A percentile compares a stretch with the other conserved stretches of the same genome.
Evolutionary conservation across 2,113 vertebrate genomes (phyloP).

Genomic region (Dipodomys spectabilis): DNA sequence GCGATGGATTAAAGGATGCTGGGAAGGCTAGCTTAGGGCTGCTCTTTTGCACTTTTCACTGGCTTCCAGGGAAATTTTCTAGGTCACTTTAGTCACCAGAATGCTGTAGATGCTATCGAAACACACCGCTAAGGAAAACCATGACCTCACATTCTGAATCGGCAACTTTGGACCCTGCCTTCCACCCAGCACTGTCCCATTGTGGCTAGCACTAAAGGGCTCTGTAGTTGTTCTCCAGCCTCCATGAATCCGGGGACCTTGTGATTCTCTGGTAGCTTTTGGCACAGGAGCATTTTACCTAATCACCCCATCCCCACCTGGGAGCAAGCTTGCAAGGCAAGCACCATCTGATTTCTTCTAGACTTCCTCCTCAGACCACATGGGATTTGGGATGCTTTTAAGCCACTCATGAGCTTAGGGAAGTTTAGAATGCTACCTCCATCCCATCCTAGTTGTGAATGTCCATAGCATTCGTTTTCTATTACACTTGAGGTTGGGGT

Average conservation of each 20-base stretch:
- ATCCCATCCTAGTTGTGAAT: no score
- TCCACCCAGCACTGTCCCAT: not conserved
- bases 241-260: not conserved
- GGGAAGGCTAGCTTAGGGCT: not conserved
- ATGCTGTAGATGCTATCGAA: not conserved
- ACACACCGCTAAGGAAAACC: not conserved
- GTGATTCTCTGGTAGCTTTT: no score
- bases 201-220: not conserved
- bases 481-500: not conserved
- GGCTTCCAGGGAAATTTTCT: not conserved
- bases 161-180: not conserved
- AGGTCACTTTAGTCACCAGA: not conserved
- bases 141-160: not conserved
- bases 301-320: no score
- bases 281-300: no score
- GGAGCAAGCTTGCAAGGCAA: no score
- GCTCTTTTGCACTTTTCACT: not conserved
- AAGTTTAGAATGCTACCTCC: no score
- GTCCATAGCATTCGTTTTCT: no score
- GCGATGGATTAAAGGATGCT: not conserved
- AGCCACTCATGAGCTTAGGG: no score
- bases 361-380: no score
- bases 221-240: not conserved
- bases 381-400: no score
- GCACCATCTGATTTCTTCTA: no score